phyloP scores from a whole-genome alignment of 2,888 invertebrate genomes.

The Eretmocerus hayati region DNA sequence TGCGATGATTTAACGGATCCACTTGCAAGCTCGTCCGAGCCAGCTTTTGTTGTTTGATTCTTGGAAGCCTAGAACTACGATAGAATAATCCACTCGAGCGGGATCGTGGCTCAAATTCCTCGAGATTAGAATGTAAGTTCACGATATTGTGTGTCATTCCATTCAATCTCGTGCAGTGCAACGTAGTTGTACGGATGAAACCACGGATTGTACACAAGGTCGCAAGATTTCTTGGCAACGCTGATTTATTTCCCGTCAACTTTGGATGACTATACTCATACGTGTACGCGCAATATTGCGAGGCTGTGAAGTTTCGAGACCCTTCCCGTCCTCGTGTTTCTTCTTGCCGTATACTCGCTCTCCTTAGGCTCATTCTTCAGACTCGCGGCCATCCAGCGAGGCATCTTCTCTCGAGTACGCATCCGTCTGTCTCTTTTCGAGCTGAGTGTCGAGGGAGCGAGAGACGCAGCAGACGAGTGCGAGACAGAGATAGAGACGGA shows the following conservation, averaged over 20 bases:
- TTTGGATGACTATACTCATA: conserved; percentile 3
- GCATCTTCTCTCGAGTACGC: conserved; percentile 16
- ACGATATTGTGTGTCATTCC: neutral
- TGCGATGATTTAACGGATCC: no score
- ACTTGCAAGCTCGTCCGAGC: no score
- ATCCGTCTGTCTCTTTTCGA: no score
- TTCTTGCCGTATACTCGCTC: conserved; percentile 1
- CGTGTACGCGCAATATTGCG: conserved; percentile 3
- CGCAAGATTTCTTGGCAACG: conserved; percentile 11
- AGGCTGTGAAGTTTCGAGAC: neutral
- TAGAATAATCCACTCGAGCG: neutral
- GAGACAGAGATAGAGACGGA: conserved; percentile 5
- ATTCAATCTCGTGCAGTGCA: neutral
- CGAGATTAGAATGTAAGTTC: neutral
- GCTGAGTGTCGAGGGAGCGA: conserved; percentile 13
- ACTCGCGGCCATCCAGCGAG: conserved; percentile 17
- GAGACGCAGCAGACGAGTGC: no score
- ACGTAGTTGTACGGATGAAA: no score
- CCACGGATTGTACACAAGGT: no score
- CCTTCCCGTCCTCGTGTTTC: neutral
- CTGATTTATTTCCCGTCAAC: conserved; percentile 19
- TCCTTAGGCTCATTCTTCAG: conserved; percentile 13
- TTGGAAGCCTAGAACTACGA: no score
- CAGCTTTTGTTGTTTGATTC: no score
- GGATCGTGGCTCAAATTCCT: neutral